These are phyloP conservation scores for Balanococcus diminutus DNA, from an alignment of 2,888 invertebrate species.

Conservation along the genomic window DNA sequence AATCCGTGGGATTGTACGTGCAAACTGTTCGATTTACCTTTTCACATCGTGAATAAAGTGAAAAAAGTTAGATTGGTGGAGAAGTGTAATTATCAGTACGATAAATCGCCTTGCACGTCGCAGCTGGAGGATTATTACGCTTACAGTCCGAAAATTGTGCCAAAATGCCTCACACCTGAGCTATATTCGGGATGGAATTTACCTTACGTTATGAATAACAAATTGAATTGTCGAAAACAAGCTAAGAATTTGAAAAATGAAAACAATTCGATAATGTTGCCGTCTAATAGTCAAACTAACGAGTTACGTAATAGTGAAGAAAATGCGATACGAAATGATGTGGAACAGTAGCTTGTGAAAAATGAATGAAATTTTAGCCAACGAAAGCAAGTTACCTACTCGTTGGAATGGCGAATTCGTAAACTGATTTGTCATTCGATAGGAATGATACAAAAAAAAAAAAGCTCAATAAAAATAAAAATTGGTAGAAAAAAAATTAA, in stretches of 20 bases:
- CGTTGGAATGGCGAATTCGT: background rate
- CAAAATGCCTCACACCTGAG: constrained; percentile 67
- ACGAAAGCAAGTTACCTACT: constrained; percentile 31
- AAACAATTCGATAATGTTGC: background rate
- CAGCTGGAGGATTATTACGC: constrained; percentile 61
- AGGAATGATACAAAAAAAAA: background rate
- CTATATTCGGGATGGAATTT: constrained; percentile 68
- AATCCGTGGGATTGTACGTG: constrained; percentile 79
- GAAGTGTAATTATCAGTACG: constrained; percentile 58
- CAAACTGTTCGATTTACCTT: constrained; percentile 68
- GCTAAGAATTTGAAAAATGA: background rate
- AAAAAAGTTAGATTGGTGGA: constrained; percentile 57
- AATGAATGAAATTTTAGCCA: constrained; percentile 46
- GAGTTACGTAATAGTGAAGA: too few species aligned
- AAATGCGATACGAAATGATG: background rate
- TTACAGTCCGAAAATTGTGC: constrained; percentile 68
- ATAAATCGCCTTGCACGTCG: constrained; percentile 59
- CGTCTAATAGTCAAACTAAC: background rate
- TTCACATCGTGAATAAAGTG: constrained; percentile 59
- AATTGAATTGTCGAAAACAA: constrained; percentile 54
- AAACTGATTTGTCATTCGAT: background rate
- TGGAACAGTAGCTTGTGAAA: background rate
- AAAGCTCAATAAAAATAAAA: background rate
- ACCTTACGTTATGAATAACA: constrained; percentile 69
- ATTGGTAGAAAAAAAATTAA: too few species aligned